Base-by-base conservation (phyloP, 2,113 vertebrate species). In the Oncorhynchus kisutch region DNA sequence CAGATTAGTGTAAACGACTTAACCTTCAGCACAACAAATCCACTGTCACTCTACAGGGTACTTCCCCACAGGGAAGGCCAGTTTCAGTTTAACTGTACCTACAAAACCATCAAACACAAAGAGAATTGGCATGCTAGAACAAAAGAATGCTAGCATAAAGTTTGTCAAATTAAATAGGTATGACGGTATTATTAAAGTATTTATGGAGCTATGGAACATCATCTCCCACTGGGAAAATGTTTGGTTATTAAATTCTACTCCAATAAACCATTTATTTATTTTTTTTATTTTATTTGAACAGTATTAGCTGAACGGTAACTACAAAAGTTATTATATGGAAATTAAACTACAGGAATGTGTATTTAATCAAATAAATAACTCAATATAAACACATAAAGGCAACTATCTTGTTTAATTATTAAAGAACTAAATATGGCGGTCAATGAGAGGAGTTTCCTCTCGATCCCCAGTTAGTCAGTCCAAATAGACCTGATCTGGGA, bases 1-100 rank as follows among this genome's bases (percentile, higher is more conserved):
- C 49, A 93, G 96, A 96, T 96, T 96, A 96, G 90, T 87, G 86
- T 94, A 95, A 96, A 94, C 90, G 91, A 90, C 95, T 96, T 96
- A 95, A 88, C 92, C 71, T n/a, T 85, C 88, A 84, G 87, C 80
- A 88, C 70, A 62, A 88, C 51, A 85, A 93, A 93, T 91, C 91
- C 89, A 92, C 85, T 85, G 87, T 82, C 87, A 83, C 84, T 87
- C 80, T 79, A 88, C 81, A 73, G 39, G 12, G 12, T 14, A 18
- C 14, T 67, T 67, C 75, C 83, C 87, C 71, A 85, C 85, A 83
- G 84, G 81, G 48, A 82, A 75, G 67, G 60, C 12, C 20, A 13
- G 34, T 22, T n/a, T 12, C 12, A 71, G 77, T 29, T 29, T 78
- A 73, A 79, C 71, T 72, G 77, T 66, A 64, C n/a, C 27, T 82